Percentiles rank a stretch among this genome's conserved stretches.
These are phyloP conservation scores for Dasyornis broadbenti DNA, from an alignment of 2,113 vertebrate species.

Conservation along the genomic window DNA sequence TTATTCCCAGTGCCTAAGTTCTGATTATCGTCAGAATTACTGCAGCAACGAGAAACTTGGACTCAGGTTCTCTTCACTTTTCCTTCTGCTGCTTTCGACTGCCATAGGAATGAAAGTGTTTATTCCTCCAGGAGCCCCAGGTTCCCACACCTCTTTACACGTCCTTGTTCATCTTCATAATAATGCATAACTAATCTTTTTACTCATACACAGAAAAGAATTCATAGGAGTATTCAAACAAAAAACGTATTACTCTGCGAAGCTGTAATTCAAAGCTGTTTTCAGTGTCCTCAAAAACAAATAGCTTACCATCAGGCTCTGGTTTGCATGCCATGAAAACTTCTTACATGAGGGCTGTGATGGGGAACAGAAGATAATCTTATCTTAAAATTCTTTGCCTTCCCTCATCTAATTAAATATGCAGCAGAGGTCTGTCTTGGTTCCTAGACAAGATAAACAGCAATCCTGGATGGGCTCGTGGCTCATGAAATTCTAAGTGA, in stretches of 20 bases:
- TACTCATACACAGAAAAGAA: neutral
- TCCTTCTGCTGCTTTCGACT: neutral
- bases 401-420: neutral
- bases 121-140: neutral
- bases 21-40: neutral
- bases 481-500: slow-evolving; percentile 10
- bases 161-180: neutral
- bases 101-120: neutral
- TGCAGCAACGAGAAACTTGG: neutral
- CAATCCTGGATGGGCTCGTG: neutral
- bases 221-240: neutral
- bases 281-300: neutral
- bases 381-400: slow-evolving; percentile 21
- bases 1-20: neutral
- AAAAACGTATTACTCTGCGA: neutral
- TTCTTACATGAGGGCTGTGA: neutral
- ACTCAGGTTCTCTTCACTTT: neutral
- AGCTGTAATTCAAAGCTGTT: neutral
- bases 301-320: neutral
- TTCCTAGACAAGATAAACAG: neutral
- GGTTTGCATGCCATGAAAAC: neutral
- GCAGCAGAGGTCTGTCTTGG: neutral
- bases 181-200: neutral
- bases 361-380: neutral
- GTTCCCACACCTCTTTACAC: neutral